phyloP scores from a whole-genome alignment of 2,113 vertebrate species.

The Thryonomys swinderianus region DNA sequence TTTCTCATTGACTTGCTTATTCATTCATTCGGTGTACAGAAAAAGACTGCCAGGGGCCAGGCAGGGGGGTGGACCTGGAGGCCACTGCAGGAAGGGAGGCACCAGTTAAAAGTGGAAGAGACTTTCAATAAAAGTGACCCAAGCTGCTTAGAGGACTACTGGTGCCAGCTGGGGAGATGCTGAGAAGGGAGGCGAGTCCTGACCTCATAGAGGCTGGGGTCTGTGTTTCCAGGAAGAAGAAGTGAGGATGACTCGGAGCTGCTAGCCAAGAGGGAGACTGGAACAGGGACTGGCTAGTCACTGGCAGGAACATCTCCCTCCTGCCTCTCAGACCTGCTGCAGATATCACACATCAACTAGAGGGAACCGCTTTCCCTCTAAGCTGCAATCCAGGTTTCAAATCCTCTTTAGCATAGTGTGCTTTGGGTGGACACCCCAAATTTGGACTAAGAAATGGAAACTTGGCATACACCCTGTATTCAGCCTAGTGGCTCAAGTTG shows the following conservation, averaged over 20 bases:
- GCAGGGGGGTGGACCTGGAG: not conserved
- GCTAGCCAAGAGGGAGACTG: not conserved
- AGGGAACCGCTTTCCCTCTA: not conserved
- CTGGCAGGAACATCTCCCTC: not conserved
- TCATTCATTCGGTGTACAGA: not conserved
- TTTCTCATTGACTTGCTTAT: not conserved
- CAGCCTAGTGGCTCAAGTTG: not conserved
- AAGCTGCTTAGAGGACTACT: not conserved
- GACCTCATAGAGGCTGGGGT: not conserved
- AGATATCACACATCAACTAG: not conserved
- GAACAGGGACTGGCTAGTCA: rapidly evolving
- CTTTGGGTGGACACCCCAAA: not conserved
- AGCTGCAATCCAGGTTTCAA: not conserved
- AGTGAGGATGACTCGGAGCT: not conserved
- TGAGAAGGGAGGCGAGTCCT: not conserved
- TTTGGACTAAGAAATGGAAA: not conserved
- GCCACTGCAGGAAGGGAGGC: not conserved
- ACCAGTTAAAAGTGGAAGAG: not conserved
- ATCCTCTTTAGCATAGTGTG: not conserved
- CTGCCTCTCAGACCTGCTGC: not conserved
- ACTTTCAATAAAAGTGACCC: not conserved
- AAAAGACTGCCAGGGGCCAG: not conserved
- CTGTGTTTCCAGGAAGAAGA: not conserved
- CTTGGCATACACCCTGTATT: not conserved
- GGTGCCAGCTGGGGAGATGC: no score